These are phyloP conservation scores for Phenganax stokvisi DNA, from an alignment of 92 coral and sea anemone species.

Conservation along the genomic window DNA sequence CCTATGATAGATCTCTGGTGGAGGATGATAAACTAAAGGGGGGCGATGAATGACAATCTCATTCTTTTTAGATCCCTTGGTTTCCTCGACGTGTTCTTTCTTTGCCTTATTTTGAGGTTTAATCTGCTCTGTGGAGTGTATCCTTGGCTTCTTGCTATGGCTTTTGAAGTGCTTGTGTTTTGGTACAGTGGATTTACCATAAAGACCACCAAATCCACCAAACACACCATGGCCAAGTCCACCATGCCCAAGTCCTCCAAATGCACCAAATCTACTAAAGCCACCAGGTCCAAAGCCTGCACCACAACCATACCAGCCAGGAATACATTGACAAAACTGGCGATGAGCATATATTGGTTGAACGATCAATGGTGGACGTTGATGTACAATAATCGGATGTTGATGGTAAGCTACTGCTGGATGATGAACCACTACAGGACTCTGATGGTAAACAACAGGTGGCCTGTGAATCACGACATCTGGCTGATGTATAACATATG, in stretches of 20 bases:
- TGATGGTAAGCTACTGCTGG: conserved; percentile 85
- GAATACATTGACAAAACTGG: background rate
- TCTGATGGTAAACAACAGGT: conserved; percentile 84
- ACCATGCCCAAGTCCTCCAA: conserved; percentile 21
- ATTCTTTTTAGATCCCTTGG: conserved; percentile 67
- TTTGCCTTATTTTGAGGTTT: background rate
- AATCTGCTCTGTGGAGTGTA: conserved; percentile 4
- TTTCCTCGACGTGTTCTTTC: conserved; percentile 8
- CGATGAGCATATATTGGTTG: conserved; percentile 82
- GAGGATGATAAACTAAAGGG: conserved; percentile 85
- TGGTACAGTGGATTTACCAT: conserved; percentile 37
- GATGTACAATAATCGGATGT: conserved; percentile 84
- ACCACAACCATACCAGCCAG: conserved; percentile 20
- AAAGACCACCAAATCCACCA: conserved; percentile 50
- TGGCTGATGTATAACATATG: conserved; percentile 84
- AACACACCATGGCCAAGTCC: conserved; percentile 49
- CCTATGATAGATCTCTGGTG: conserved; percentile 86
- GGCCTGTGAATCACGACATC: conserved; percentile 95
- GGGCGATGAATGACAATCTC: conserved; percentile 83
- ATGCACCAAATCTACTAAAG: conserved; percentile 19
- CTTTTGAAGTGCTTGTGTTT: conserved; percentile 37
- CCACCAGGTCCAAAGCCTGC: conserved; percentile 18
- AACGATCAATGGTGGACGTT: conserved; percentile 78
- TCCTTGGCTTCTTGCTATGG: conserved; percentile 5
- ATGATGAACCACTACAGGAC: conserved; percentile 87